Evolutionary conservation across 1,140 invertebrate genomes (phyloP).

Genomic region (Drosophila pachea): DNA sequence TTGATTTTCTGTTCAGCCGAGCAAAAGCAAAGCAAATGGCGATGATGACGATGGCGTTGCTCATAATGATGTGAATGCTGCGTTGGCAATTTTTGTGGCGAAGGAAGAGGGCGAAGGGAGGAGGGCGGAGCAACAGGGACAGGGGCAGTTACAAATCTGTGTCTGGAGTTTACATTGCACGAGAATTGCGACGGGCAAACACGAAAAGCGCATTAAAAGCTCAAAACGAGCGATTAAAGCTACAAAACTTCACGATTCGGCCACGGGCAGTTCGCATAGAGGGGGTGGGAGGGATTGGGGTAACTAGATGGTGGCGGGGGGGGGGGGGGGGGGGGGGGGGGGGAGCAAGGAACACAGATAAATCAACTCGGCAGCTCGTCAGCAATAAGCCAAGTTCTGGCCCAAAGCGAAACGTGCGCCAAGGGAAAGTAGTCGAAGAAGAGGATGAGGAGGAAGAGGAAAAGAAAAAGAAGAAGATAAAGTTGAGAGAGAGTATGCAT

Average conservation of each 20-base stretch:
- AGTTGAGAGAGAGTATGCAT: conserved; percentile 14
- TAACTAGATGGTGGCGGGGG: not conserved
- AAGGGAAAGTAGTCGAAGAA: conserved; percentile 8
- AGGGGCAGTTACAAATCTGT: conserved; percentile 27
- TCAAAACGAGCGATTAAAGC: conserved; percentile 40
- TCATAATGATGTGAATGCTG: conserved; percentile 43
- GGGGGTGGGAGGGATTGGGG: too few relatives aligned
- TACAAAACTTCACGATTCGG: conserved; percentile 20
- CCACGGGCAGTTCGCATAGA: conserved; percentile 5
- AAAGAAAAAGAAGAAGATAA: not conserved
- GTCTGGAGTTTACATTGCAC: conserved; percentile 32
- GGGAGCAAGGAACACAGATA: conserved; percentile 1
- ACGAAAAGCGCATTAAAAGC: conserved; percentile 51
- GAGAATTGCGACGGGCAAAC: conserved; percentile 30
- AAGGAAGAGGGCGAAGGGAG: too few relatives aligned
- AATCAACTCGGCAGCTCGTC: conserved; percentile 38
- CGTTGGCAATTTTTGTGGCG: conserved; percentile 58
- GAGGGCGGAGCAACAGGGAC: too few relatives aligned
- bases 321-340: not conserved
- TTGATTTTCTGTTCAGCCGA: conserved; percentile 63
- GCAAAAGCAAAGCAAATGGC: conserved; percentile 26
- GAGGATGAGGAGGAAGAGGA: not conserved
- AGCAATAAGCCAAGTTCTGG: conserved; percentile 30
- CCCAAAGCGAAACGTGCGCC: conserved; percentile 25
- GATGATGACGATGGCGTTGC: conserved; percentile 38